A percentile compares a stretch with the other conserved stretches of the same genome.
These are phyloP conservation scores for Sceloporus tristichus DNA, from an alignment of 2,113 vertebrate genomes.

Conservation along the genomic window DNA sequence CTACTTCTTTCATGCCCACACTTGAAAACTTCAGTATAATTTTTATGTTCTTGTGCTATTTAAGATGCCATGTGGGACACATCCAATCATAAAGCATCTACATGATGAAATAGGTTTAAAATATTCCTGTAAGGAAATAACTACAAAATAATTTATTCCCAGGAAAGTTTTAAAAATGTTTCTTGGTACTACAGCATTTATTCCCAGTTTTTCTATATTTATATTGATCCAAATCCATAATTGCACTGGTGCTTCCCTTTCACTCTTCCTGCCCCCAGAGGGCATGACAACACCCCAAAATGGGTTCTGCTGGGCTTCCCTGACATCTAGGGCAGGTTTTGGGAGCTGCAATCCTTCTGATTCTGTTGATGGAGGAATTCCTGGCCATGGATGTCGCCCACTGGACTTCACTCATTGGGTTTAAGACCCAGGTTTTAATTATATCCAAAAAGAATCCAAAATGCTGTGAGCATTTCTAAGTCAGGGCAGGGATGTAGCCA, in stretches of 20 bases:
- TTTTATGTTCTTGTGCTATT: background rate
- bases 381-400: no score
- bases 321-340: no score
- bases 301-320: no score
- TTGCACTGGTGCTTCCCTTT: no score
- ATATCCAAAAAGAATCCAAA: conserved; percentile 16
- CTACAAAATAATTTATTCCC: background rate
- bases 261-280: no score
- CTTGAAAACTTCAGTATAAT: background rate
- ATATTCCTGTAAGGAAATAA: no score
- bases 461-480: background rate
- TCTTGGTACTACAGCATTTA: background rate
- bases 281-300: no score
- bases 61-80: background rate
- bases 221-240: conserved; percentile 31
- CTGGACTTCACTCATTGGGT: no score
- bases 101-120: background rate
- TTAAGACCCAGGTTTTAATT: background rate
- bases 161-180: background rate
- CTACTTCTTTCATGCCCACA: background rate
- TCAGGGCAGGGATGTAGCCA: background rate
- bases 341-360: no score
- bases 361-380: no score
- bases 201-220: background rate
- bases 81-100: background rate